Base-by-base conservation (phyloP, 2,797 vertebrate species). In the Ceryle rudis region DNA sequence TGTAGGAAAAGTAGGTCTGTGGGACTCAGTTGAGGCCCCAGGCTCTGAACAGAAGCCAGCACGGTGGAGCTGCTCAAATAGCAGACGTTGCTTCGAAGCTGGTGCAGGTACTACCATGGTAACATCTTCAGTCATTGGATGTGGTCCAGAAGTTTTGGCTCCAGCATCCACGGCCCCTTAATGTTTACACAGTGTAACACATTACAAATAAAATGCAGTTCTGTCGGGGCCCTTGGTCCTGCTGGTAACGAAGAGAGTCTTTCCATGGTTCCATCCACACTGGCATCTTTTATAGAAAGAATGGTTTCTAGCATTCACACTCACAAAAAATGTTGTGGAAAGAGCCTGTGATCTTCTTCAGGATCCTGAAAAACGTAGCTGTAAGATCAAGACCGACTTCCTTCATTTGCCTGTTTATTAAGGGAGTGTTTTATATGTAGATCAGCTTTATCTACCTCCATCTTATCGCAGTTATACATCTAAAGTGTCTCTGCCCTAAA, bases 141-240 rank as follows among this genome's bases (percentile, higher is more conserved):
- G 33, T 84, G 66, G 5, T 72, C 57, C 92, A 93, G 66, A 61
- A 46, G 44, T 62, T 74, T 90, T 95, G 96, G 80, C 81, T 93
- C 15, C 26, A 72, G 80, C 54, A 83, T 31, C 25, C 0, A 0
- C 22, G 41, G 70, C 42, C 49, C 69, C 65, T 75, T 61, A 65
- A 46, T 4, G 9, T 60, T 91, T 61, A 74, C 2, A 1, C 60
- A 71, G 55, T 33, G 52, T 33, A 57, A 89, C 44, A 28, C 10
- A 51, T 44, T 41, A 41, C 28, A 85, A 55, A 64, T 14, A 77
- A 83, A 95, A 77, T 66, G 26, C 64, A 80, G 44, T 80, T 91
- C n/a, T 17, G 19, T 19, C 9, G 10, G 9, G 9, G 26, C 67
- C 73, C 31, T 75, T 90, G 64, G 44, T 82, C 28, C 44, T 77